These are phyloP conservation scores for Lumbricus terrestris DNA, from an alignment of 2,888 invertebrate species.

Conservation along the genomic window DNA sequence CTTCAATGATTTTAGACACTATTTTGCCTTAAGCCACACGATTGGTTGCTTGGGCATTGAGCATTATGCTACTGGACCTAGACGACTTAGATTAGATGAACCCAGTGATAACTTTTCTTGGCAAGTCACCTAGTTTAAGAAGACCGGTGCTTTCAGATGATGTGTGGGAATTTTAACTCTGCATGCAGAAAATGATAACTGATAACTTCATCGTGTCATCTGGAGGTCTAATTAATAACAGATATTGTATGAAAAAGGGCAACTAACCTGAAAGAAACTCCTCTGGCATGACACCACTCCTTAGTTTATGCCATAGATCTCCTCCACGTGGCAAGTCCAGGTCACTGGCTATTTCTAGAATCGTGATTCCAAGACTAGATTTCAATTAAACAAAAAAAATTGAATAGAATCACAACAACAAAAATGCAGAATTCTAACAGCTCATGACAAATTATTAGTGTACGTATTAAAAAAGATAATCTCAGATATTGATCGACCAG, in stretches of 20 bases:
- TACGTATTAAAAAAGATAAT: background rate
- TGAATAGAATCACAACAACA: background rate
- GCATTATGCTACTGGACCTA: too few species aligned
- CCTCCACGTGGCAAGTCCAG: constrained; percentile 72
- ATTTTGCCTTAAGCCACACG: too few species aligned
- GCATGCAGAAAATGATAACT: too few species aligned
- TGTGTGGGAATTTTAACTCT: too few species aligned
- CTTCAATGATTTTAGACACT: too few species aligned
- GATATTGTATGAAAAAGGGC: background rate
- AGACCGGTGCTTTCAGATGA: too few species aligned
- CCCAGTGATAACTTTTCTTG: too few species aligned
- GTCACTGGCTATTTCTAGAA: constrained; percentile 72
- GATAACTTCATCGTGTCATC: background rate
- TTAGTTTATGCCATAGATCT: constrained; percentile 69
- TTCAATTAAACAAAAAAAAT: constrained; percentile 32
- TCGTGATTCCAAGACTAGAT: constrained; percentile 69
- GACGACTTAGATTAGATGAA: too few species aligned
- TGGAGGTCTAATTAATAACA: background rate
- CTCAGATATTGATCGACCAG: background rate
- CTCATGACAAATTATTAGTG: background rate
- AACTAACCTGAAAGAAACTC: constrained; percentile 37
- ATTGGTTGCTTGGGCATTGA: too few species aligned
- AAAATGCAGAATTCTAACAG: background rate
- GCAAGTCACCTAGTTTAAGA: too few species aligned
- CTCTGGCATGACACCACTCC: constrained; percentile 59